These are phyloP conservation scores for Eupithecia centaureata DNA, from an alignment of 2,888 invertebrate genomes.

Conservation along the genomic window DNA sequence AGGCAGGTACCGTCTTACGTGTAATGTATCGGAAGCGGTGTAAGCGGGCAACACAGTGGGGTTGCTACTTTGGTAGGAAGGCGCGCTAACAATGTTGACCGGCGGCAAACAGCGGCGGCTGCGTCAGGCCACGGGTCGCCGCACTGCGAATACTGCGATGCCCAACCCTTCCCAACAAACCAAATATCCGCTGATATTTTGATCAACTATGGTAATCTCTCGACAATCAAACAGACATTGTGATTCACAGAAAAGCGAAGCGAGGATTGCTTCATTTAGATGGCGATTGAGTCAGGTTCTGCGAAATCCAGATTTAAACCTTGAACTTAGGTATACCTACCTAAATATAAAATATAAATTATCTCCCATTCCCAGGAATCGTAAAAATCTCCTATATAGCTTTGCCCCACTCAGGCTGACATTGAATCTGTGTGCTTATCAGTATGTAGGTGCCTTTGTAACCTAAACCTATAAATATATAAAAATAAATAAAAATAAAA, in stretches of 20 bases:
- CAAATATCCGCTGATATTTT: slow-evolving; percentile 2
- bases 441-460: no score
- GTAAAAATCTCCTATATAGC: no score
- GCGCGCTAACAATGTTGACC: slow-evolving; percentile 81
- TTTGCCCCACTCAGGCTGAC: background rate
- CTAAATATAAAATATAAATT: no score
- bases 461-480: no score
- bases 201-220: slow-evolving; percentile 5
- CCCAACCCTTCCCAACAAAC: slow-evolving; percentile 54
- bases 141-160: slow-evolving; percentile 52
- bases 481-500: no score
- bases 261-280: background rate
- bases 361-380: no score
- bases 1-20: background rate
- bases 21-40: background rate
- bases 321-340: no score
- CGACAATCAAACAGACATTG: background rate
- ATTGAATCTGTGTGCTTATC: background rate
- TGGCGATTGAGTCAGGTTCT: background rate
- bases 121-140: slow-evolving; percentile 72
- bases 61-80: slow-evolving; percentile 29
- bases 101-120: slow-evolving; percentile 74
- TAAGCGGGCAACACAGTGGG: slow-evolving; percentile 25
- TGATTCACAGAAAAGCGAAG: background rate
- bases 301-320: background rate